These are phyloP conservation scores for Scortum barcoo DNA, from an alignment of 2,113 vertebrate genomes.

Conservation along the genomic window DNA sequence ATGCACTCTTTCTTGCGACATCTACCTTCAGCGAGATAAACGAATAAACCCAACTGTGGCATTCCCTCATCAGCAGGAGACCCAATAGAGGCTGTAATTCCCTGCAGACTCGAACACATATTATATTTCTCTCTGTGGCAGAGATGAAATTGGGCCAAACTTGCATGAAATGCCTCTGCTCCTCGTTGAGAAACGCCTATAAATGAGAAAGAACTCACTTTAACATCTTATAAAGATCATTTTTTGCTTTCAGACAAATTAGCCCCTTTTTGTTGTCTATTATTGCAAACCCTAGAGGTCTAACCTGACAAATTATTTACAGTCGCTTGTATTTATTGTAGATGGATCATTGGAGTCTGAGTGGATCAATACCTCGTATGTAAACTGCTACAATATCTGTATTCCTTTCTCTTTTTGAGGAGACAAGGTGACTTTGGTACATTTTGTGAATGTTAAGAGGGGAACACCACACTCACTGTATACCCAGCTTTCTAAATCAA, in stretches of 20 bases:
- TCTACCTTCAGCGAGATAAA: slow-evolving; percentile 64
- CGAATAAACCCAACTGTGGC: slow-evolving; percentile 51
- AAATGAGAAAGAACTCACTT: slow-evolving; percentile 40
- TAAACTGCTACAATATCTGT: slow-evolving; percentile 15
- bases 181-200: slow-evolving; percentile 24
- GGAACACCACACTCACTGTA: slow-evolving; percentile 11
- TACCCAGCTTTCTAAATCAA: not conserved
- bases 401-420: slow-evolving; percentile 20
- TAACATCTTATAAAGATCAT: slow-evolving; percentile 34
- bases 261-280: slow-evolving; percentile 29
- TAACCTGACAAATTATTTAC: slow-evolving; percentile 20
- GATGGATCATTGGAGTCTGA: slow-evolving; percentile 10
- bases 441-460: slow-evolving; percentile 42
- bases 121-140: slow-evolving; percentile 56
- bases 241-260: slow-evolving; percentile 25
- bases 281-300: slow-evolving; percentile 23
- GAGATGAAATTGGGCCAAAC: slow-evolving; percentile 68
- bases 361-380: slow-evolving; percentile 22
- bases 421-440: slow-evolving; percentile 44
- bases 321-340: slow-evolving; percentile 5
- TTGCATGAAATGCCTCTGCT: slow-evolving; percentile 46
- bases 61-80: slow-evolving; percentile 60
- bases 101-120: slow-evolving; percentile 57
- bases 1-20: slow-evolving; percentile 56
- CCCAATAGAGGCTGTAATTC: slow-evolving; percentile 52